A percentile compares a stretch with the other conserved stretches of the same genome.
phyloP scores from a whole-genome alignment of 2,797 vertebrate species.

The Chloroceryle amazona region DNA sequence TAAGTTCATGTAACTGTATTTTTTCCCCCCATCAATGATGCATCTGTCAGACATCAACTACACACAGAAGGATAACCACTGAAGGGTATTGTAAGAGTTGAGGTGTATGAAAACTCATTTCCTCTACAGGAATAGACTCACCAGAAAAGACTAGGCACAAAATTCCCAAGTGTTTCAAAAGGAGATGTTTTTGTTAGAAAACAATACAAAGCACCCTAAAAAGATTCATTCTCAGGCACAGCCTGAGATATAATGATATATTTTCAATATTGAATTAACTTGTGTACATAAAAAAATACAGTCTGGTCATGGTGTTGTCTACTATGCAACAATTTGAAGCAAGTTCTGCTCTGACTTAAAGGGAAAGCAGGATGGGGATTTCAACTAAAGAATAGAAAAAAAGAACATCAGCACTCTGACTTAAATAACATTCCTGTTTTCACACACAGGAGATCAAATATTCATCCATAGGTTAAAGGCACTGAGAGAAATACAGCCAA shows the following conservation, averaged over 20 bases:
- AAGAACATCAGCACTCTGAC: background rate
- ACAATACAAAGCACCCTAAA: background rate
- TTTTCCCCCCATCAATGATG: background rate
- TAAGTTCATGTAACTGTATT: background rate
- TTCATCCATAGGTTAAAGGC: background rate
- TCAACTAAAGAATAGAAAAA: background rate
- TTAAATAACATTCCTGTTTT: background rate
- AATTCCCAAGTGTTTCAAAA: background rate
- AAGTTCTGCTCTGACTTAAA: background rate
- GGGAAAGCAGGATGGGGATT: background rate
- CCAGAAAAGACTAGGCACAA: background rate
- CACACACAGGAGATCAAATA: background rate
- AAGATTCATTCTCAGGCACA: background rate
- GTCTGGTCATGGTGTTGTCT: background rate
- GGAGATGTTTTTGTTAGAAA: background rate
- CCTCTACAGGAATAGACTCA: background rate
- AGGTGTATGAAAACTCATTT: background rate
- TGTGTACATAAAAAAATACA: background rate
- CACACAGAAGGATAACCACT: background rate
- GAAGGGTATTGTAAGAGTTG: background rate
- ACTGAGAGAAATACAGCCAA: background rate
- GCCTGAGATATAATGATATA: background rate
- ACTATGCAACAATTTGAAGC: background rate
- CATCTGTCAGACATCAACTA: background rate
- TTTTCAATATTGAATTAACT: background rate